phyloP scores from a whole-genome alignment of 2,888 invertebrate genomes.

The Noctua janthe region DNA sequence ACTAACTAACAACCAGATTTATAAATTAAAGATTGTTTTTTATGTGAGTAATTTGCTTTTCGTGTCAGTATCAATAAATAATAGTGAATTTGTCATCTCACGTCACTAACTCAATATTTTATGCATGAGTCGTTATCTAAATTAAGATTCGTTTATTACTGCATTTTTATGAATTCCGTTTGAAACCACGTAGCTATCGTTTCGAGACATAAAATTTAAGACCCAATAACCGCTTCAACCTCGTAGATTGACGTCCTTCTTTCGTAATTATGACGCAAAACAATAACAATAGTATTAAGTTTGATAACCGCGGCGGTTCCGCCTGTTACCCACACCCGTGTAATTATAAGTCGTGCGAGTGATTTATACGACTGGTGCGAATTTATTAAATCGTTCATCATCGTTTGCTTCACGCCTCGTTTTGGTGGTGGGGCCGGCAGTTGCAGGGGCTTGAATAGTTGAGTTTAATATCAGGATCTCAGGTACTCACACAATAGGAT shows the following conservation, averaged over 20 bases:
- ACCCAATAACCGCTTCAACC: constrained; percentile 2
- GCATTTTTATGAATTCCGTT: constrained; percentile 25
- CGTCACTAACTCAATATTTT: constrained; percentile 10
- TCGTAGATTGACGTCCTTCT: constrained; percentile 37
- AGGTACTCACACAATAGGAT: background rate
- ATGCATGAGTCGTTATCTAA: constrained; percentile 15
- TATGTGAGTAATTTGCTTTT: background rate
- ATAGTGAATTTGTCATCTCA: background rate
- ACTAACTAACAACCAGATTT: background rate
- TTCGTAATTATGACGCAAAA: constrained; percentile 31
- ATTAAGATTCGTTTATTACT: constrained; percentile 38
- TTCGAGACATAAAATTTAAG: constrained; percentile 6
- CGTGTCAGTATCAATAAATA: background rate
- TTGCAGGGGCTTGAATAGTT: constrained; percentile 6
- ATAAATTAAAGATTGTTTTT: background rate
- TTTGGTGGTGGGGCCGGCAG: constrained; percentile 39
- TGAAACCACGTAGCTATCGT: constrained; percentile 13
- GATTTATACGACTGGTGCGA: constrained; percentile 73
- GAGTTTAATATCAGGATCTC: background rate
- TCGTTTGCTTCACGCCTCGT: constrained; percentile 67
- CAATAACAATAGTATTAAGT: constrained; percentile 19
- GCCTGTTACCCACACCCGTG: constrained; percentile 44
- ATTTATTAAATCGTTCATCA: constrained; percentile 80
- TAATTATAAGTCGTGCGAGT: constrained; percentile 62
- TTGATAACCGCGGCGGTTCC: constrained; percentile 35